Percentiles rank a stretch among this genome's conserved stretches.
phyloP scores from a whole-genome alignment of 2,797 vertebrate species.

The Pangasius larnaudii region DNA sequence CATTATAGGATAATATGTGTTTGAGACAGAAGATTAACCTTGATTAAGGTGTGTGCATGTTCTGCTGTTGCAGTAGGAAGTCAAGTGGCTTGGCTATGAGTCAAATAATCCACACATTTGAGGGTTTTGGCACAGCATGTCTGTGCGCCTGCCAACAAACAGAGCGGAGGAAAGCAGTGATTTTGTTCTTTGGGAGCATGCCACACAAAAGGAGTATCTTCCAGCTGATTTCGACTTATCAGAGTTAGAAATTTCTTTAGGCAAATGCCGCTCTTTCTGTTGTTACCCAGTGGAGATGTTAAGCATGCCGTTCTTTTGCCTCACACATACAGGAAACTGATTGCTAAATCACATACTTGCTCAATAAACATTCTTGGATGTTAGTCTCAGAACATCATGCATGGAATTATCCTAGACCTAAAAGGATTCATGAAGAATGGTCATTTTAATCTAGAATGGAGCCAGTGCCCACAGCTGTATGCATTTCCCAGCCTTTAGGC shows the following conservation, averaged over 20 bases:
- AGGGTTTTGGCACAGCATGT: conserved; percentile 61
- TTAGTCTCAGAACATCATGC: too few species aligned
- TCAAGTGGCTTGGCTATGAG: conserved; percentile 68
- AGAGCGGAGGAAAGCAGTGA: conserved; percentile 55
- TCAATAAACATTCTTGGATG: background rate
- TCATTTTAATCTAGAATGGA: background rate
- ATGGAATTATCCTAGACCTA: background rate
- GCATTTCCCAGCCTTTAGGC: background rate
- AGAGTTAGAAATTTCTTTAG: background rate
- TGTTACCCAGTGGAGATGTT: background rate
- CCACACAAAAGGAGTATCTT: conserved; percentile 71
- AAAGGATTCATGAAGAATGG: background rate
- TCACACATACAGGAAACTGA: background rate
- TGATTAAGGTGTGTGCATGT: conserved; percentile 20
- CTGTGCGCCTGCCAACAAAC: conserved; percentile 71
- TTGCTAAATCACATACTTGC: background rate
- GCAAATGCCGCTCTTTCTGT: background rate
- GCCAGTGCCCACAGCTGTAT: background rate
- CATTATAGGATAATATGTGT: background rate
- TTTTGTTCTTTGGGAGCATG: conserved; percentile 68
- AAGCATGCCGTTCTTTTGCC: background rate
- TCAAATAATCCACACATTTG: conserved; percentile 71
- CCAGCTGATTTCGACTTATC: conserved; percentile 60
- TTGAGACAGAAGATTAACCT: background rate
- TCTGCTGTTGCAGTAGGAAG: conserved; percentile 49